Conservation (phyloP, 2,113 vertebrate genomes). For the Morone saxatilis region DNA sequence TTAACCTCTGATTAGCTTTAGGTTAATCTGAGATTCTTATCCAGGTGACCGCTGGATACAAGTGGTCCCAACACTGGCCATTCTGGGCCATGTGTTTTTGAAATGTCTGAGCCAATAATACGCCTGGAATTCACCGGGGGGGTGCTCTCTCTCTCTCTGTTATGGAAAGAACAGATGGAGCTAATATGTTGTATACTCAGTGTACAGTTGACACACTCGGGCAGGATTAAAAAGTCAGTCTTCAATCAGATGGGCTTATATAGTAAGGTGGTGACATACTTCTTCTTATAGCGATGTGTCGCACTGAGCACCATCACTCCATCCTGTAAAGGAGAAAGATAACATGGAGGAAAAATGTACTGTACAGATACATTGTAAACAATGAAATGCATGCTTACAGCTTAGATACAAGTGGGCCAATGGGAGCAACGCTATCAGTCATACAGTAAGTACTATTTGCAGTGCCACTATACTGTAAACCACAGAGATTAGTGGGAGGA, state of each 20-base stretch:
- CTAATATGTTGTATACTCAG: slow-evolving; percentile 59
- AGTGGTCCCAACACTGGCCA: not conserved
- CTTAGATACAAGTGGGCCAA: not conserved
- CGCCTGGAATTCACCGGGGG: not conserved
- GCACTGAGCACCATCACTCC: slow-evolving; percentile 98
- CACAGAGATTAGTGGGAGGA: not conserved
- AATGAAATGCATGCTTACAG: not conserved
- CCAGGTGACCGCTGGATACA: not conserved
- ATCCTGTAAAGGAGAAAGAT: slow-evolving; percentile 83
- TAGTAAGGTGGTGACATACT: slow-evolving; percentile 94
- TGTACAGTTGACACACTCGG: slow-evolving; percentile 32
- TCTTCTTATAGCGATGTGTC: slow-evolving; percentile 98
- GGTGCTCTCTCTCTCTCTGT: not conserved
- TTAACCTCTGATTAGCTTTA: not conserved
- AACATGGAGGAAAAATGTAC: not conserved
- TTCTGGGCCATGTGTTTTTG: not conserved
- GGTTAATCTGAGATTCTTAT: not conserved
- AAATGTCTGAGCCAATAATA: not conserved
- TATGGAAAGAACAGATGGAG: not conserved
- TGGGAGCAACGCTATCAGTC: slow-evolving; percentile 13
- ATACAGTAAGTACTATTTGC: not conserved
- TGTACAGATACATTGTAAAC: not conserved
- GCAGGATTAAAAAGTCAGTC: not conserved
- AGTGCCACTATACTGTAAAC: not conserved
- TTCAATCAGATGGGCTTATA: slow-evolving; percentile 86